Evolutionary conservation across 2,888 invertebrate species (phyloP), one percentile per base, ranked within the genome.

Genomic region (Xestoiulus laeticollis): DNA sequence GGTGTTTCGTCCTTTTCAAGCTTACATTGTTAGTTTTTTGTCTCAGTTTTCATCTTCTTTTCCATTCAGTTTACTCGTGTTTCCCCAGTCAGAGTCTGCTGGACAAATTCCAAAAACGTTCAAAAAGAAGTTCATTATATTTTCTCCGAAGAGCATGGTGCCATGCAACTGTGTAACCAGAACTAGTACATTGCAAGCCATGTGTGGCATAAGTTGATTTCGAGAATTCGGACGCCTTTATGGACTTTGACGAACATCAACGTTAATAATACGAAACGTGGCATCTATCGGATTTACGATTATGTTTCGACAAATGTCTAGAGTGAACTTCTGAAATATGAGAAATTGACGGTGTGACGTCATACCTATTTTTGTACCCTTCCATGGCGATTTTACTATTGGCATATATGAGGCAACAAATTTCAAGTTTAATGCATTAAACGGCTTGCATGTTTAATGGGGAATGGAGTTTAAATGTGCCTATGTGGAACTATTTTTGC

Each of bases 21-120:
- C 68, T 22, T 26, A 68, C 68, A 68, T 68, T 68, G 68, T 68
- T 68, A 68, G 68, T 68, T 68, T 59, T 68, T 68, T 68, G 68
- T 68, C 68, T 68, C 68, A 68, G 26, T 68, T 68, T 68, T 68
- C 68, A 68, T 68, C 26, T 26, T 68, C 26, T 68, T 68, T 48
- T 1, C 68, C 6, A 38, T 68, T 68, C 26, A 68, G 26, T 68
- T n/a, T 22, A 22, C 26, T 68, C 26, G 26, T 68, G 26, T 68
- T 68, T 68, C 68, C n/a, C 26, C 26, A 6, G 22, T 5, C 26
- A 68, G 68, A 68, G 6, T n/a, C 59, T n/a, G n/a, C n/a, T n/a
- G n/a, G 26, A 68, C 22, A 22, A 68, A 26, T 68, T 68, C 6
- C 68, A n/a, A 6, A 26, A n/a, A 4, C 68, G 26, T 26, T 22